Percentiles rank a stretch among this genome's conserved stretches.
These are phyloP conservation scores for Chaetodon trifasciatus DNA, from an alignment of 2,797 vertebrate genomes.

Conservation along the genomic window DNA sequence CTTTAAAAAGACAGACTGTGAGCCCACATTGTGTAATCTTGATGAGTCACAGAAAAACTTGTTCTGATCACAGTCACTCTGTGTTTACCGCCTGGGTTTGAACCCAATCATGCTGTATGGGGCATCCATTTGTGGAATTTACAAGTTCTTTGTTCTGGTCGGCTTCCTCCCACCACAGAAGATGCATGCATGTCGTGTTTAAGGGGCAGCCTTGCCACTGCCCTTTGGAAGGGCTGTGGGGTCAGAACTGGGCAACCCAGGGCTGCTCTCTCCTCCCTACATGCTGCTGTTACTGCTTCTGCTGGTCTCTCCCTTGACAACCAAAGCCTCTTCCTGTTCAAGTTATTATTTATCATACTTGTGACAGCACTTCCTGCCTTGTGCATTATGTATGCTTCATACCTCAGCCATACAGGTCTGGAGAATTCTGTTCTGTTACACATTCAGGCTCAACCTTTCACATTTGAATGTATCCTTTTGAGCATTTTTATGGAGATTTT, in stretches of 20 bases:
- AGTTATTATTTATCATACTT: conserved; percentile 41
- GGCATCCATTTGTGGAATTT: neutral
- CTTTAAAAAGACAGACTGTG: neutral
- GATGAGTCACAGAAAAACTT: neutral
- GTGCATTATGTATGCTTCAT: conserved; percentile 14
- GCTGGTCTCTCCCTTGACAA: conserved; percentile 18
- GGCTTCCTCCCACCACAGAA: neutral
- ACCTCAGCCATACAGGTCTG: neutral
- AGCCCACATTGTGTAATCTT: neutral
- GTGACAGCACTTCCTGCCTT: conserved; percentile 12
- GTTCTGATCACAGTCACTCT: neutral
- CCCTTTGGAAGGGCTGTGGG: neutral
- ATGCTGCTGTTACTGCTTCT: neutral
- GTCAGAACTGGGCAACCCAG: neutral
- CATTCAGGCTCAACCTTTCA: neutral
- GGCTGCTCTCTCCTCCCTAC: neutral
- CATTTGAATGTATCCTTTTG: neutral
- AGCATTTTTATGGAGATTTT: neutral
- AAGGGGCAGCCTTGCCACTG: neutral
- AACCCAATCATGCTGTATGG: neutral
- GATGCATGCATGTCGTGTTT: neutral
- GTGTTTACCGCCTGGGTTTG: neutral
- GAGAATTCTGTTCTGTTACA: neutral
- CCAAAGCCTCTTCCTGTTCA: conserved; percentile 33
- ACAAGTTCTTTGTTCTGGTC: neutral